phyloP scores from a whole-genome alignment of 2,888 invertebrate genomes.

The Eupeodes luniger region DNA sequence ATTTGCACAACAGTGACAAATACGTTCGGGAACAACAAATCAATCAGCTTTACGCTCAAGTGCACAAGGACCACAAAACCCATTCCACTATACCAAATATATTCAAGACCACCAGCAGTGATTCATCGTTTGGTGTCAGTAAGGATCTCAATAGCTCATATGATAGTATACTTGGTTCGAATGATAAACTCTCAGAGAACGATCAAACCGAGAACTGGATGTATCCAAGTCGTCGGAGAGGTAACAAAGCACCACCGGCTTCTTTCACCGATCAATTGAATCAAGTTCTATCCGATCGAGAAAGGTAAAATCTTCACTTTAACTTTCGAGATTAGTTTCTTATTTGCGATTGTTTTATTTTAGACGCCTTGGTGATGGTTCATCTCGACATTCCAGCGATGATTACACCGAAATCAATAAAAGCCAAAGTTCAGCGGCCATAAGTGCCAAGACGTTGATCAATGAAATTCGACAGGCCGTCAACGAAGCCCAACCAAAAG shows the following conservation, averaged over 20 bases:
- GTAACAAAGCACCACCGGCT: slow-evolving; percentile 88
- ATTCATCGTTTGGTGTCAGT: slow-evolving; percentile 72
- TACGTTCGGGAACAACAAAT: slow-evolving; percentile 82
- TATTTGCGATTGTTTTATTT: slow-evolving; percentile 48
- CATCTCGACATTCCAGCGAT: slow-evolving; percentile 87
- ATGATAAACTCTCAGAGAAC: slow-evolving; percentile 83
- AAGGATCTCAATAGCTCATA: slow-evolving; percentile 83
- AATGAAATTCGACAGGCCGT: slow-evolving; percentile 95
- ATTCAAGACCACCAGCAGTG: slow-evolving; percentile 83
- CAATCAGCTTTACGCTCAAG: slow-evolving; percentile 85
- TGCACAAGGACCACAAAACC: slow-evolving; percentile 85
- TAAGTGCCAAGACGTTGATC: slow-evolving; percentile 91
- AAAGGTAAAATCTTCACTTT: slow-evolving; percentile 85
- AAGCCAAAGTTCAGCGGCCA: slow-evolving; percentile 87
- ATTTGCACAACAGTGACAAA: slow-evolving; percentile 78
- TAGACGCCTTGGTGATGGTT: slow-evolving; percentile 84
- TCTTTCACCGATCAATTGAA: slow-evolving; percentile 94
- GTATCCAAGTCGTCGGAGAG: slow-evolving; percentile 83
- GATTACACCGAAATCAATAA: slow-evolving; percentile 87
- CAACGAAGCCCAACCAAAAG: slow-evolving; percentile 94
- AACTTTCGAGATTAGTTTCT: slow-evolving; percentile 5
- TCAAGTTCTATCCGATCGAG: slow-evolving; percentile 93
- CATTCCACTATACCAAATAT: slow-evolving; percentile 81
- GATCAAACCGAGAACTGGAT: slow-evolving; percentile 84
- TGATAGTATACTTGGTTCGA: slow-evolving; percentile 84